Base-by-base conservation (phyloP, 2,113 vertebrate species). In the Genyomyrus donnyi region DNA sequence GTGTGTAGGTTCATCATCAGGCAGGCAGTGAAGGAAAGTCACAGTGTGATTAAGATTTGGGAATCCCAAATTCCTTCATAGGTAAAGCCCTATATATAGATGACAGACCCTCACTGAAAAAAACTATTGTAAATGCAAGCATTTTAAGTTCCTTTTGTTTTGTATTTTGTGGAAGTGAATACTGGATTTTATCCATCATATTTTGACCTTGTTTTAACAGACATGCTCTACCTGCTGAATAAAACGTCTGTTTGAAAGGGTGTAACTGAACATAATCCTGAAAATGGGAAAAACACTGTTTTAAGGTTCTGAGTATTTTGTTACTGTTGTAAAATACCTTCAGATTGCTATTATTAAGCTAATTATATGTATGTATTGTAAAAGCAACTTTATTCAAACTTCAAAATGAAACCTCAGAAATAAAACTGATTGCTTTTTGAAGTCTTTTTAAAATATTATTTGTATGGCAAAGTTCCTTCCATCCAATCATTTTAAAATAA, bases 381-480 rank as follows among this genome's bases (percentile, higher is more conserved):
- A 27, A 88, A 35, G 48, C 62, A 91, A 53, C 21, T 50, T 62
- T 24, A 48, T 31, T 8, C 49, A 10, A 77, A 50, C 27, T 53
- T 56, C 11, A 10, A 31, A 87, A 53, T 80, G 31, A 80, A 80
- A 80, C 74, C 74, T 39, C 35, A 49, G 13, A 89, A 84, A 84
- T 56, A 89, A 84, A 85, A 89, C 15, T 13, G 46, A 53, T 89
- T 50, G 17, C 48, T 46, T 89, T 77, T 77, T 80, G 83, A 85
- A 85, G 84, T 85, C 80, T 24, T 85, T n/a, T 21, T 87, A 21
- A 53, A 31, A 56, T 17, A 50, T 87, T 31, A 35, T 58, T 87
- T 9, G 5, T 13, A 87, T 56, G 35, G 62, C 27, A 11, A 80
- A 39, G 15, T 42, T 80, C 35, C 74, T 80, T 80, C 62, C 62